These are phyloP conservation scores for Volucella bombylans DNA, from an alignment of 2,888 invertebrate species.

Conservation along the genomic window DNA sequence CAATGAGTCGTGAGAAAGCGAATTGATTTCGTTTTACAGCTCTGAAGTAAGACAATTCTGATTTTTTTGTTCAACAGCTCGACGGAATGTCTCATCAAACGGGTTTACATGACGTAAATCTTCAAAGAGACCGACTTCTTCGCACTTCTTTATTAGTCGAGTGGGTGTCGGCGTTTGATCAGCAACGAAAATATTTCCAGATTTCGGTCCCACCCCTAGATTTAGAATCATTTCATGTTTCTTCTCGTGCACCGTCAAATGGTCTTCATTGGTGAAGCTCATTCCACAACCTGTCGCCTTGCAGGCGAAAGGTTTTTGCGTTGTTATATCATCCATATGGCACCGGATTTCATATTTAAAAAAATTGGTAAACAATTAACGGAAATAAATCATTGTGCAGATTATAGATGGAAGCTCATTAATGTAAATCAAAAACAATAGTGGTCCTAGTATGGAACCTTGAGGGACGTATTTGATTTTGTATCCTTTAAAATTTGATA, in stretches of 20 bases:
- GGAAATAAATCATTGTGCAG: constrained; percentile 1
- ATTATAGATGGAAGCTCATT: no score
- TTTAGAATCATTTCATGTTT: constrained; percentile 94
- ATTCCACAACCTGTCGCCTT: constrained; percentile 87
- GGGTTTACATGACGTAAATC: constrained; percentile 96
- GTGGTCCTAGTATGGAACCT: no score
- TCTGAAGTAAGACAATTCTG: constrained; percentile 62
- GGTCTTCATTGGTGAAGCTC: constrained; percentile 92
- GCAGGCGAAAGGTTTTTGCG: constrained; percentile 89
- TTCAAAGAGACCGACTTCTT: constrained; percentile 96
- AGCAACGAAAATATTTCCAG: constrained; percentile 85
- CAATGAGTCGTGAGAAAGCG: constrained; percentile 84
- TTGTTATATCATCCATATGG: constrained; percentile 76
- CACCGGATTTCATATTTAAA: constrained; percentile 33
- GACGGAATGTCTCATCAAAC: constrained; percentile 96
- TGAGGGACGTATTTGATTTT: no score
- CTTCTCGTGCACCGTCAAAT: constrained; percentile 89
- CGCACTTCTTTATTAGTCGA: constrained; percentile 94
- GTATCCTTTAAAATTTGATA: no score
- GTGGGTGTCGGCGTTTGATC: constrained; percentile 98
- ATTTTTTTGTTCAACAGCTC: constrained; percentile 87
- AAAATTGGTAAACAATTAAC: constrained; percentile 29
- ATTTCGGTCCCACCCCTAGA: constrained; percentile 86
- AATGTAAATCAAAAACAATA: no score
- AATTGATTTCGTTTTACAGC: constrained; percentile 82